Evolutionary conservation across 2,113 vertebrate genomes (phyloP).

Genomic region (Nannospalax galili): DNA sequence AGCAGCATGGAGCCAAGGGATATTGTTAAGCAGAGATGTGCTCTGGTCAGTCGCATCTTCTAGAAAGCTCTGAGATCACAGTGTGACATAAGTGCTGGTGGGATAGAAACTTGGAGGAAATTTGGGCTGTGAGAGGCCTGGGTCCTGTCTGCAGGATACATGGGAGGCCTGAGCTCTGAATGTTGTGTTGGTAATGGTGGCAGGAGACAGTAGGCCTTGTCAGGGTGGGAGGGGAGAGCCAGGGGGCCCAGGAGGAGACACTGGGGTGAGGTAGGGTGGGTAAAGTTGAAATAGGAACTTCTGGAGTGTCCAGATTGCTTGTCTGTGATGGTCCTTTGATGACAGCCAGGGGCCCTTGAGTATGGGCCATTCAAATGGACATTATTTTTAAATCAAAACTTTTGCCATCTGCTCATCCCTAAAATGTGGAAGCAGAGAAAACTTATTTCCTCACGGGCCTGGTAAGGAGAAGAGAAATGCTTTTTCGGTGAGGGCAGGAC

Average conservation of each 20-base stretch:
- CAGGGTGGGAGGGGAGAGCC: fast-evolving
- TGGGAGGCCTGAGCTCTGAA: background rate
- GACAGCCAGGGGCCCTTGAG: slow-evolving; percentile 80
- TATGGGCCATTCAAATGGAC: slow-evolving; percentile 86
- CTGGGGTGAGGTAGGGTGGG: background rate
- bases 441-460: slow-evolving; percentile 84
- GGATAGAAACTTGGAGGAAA: background rate
- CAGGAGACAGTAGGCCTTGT: background rate
- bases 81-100: background rate
- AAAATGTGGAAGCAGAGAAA: slow-evolving; percentile 85
- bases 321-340: slow-evolving; percentile 78
- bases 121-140: background rate
- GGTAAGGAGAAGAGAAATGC: slow-evolving; percentile 86
- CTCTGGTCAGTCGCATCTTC: background rate
- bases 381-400: slow-evolving; percentile 85
- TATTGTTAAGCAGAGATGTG: background rate
- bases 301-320: slow-evolving; percentile 76
- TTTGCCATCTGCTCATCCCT: slow-evolving; percentile 86
- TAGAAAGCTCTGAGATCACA: background rate
- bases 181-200: too few species aligned
- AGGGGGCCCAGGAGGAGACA: background rate
- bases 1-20: background rate
- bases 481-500: slow-evolving; percentile 84
- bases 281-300: slow-evolving; percentile 37
- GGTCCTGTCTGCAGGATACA: fast-evolving